A percentile compares a stretch with the other conserved stretches of the same genome.
These are phyloP conservation scores for Ifrita kowaldi DNA, from an alignment of 2,113 vertebrate species.

Conservation along the genomic window DNA sequence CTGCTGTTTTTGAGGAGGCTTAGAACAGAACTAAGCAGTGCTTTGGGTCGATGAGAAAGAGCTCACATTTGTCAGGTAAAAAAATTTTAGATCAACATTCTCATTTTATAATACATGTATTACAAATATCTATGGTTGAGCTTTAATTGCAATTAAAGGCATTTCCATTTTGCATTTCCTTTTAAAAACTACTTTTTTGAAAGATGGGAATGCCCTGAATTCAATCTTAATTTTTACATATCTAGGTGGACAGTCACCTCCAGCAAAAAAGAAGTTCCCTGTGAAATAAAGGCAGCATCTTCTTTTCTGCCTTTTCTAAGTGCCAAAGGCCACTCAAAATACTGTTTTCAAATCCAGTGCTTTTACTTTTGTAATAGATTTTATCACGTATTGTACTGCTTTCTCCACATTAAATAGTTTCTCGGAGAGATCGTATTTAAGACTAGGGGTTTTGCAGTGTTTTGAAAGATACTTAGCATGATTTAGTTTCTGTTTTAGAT, in stretches of 20 bases:
- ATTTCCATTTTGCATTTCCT: not conserved
- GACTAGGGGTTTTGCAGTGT: not conserved
- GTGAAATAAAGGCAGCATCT: not conserved
- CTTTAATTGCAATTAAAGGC: not conserved
- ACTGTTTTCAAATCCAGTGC: not conserved
- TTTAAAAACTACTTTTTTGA: not conserved
- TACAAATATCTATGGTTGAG: not conserved
- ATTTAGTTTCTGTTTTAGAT: not conserved
- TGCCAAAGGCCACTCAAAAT: not conserved
- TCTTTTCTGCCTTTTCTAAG: not conserved
- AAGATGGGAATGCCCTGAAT: not conserved
- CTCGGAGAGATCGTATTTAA: not conserved
- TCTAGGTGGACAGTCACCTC: not conserved
- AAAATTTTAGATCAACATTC: not conserved
- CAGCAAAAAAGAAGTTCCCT: not conserved
- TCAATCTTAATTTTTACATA: not conserved
- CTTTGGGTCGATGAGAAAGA: not conserved
- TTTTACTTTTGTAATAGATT: not conserved
- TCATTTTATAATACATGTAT: not conserved
- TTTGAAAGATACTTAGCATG: not conserved
- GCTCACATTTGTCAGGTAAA: not conserved
- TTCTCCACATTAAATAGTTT: not conserved
- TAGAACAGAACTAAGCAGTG: not conserved
- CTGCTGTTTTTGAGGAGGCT: not conserved
- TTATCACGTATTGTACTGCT: not conserved